phyloP scores from a whole-genome alignment of 2,888 invertebrate genomes.

The Tinea trinotella region DNA sequence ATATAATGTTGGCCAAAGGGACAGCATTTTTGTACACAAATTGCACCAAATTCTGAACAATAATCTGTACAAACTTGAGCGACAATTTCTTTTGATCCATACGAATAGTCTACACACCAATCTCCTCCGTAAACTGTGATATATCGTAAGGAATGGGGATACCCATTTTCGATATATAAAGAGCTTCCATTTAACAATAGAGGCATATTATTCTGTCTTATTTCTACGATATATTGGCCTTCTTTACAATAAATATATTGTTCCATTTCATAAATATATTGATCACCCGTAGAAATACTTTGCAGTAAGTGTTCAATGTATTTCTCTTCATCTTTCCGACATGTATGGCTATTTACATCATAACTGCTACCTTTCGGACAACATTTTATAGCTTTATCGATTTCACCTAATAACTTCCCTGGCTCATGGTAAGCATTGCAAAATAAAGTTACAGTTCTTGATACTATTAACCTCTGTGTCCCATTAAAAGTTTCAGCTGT shows the following conservation, averaged over 20 bases:
- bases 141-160: no score
- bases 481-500: slow-evolving; percentile 42
- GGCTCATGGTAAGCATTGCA: neutral
- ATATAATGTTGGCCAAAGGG: slow-evolving; percentile 64
- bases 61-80: slow-evolving; percentile 49
- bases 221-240: slow-evolving; percentile 45
- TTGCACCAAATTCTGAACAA: slow-evolving; percentile 43
- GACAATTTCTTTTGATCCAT: slow-evolving; percentile 30
- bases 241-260: slow-evolving; percentile 39
- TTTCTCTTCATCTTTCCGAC: slow-evolving; percentile 28
- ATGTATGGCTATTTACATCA: slow-evolving; percentile 42
- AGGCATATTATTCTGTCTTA: slow-evolving; percentile 37
- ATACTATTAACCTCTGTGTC: neutral
- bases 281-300: slow-evolving; percentile 22
- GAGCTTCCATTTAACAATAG: slow-evolving; percentile 37
- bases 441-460: neutral
- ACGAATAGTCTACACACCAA: slow-evolving; percentile 57
- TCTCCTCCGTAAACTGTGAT: slow-evolving; percentile 36
- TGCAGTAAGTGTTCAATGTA: slow-evolving; percentile 21
- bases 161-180: slow-evolving; percentile 32
- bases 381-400: slow-evolving; percentile 38
- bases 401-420: neutral
- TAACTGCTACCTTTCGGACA: slow-evolving; percentile 50
- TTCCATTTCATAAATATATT: slow-evolving; percentile 45
- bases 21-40: slow-evolving; percentile 69